Evolutionary conservation across 2,797 vertebrate genomes (phyloP), one percentile per base, ranked within the genome.

Genomic region (Synaphobranchus kaupii): DNA sequence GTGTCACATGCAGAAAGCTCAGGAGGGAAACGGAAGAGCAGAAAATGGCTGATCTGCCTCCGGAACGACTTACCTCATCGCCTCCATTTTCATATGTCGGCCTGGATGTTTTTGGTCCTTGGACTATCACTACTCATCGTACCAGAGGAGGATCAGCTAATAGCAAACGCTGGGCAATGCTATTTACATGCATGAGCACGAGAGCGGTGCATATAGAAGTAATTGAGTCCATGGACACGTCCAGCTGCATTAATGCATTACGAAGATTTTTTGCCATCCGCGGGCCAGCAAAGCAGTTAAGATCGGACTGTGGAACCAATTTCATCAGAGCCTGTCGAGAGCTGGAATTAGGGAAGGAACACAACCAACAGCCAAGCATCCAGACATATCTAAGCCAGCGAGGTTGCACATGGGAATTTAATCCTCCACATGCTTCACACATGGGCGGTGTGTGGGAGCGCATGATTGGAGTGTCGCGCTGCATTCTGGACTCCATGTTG

Each of bases 31-130:
- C 50, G 13, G 13, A 52, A 52, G 13, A 52, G 13, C 50, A 52
- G 9, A 52, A 52, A 52, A 52, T 52, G 50, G 50, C 50, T 0
- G 87, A 90, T n/a, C 76, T 90, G 13, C 50, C 50, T 52, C 50
- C 50, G 47, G 2, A 48, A 48, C 47, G 83, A 0, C 86, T 91
- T n/a, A n/a, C 3, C 85, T 47, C 6, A 6, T 28, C 0, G 50
- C 84, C 85, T 5, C 90, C 87, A 0, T 89, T 91, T 47, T 81
- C 83, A 3, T 48, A 86, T 22, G 66, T 91, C 12, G 85, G 88
- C 2, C 0, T 91, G 0, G 91, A 89, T 56, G 83, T 89, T 6
- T 91, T 89, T 48, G 81, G 86, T 3, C 89, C 86, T 44, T 88
- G 82, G 88, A 28, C 31, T 0, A 71, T 90, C 0, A 13, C 82